Percentiles rank a stretch among this genome's conserved stretches.
These are phyloP conservation scores for Lagenorhynchus albirostris DNA, from an alignment of 2,113 vertebrate genomes.

Conservation along the genomic window DNA sequence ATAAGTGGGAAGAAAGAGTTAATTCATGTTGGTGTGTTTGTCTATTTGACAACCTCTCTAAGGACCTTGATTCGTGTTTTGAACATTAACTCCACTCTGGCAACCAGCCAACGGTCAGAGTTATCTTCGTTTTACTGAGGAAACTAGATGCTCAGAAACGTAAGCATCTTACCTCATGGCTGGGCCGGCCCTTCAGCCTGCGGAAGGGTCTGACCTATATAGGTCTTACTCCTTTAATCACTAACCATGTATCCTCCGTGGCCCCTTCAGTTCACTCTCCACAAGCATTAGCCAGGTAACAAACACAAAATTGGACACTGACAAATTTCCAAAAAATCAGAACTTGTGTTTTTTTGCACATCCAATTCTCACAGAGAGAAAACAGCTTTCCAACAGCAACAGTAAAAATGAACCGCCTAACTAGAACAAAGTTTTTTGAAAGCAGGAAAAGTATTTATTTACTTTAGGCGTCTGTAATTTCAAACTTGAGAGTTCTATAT, in stretches of 20 bases:
- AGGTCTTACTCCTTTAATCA: neutral
- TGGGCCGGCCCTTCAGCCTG: neutral
- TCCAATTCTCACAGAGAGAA: constrained; percentile 25
- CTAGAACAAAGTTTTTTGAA: constrained; percentile 71
- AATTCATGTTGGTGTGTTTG: neutral
- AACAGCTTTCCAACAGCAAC: constrained; percentile 57
- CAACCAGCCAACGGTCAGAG: neutral
- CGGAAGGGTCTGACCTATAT: neutral
- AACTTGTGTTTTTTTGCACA: constrained; percentile 23
- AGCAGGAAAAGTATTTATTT: constrained; percentile 62
- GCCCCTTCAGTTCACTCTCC: neutral
- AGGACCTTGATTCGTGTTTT: neutral
- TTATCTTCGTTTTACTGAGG: neutral
- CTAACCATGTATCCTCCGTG: neutral
- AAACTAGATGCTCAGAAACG: neutral
- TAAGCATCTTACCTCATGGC: neutral
- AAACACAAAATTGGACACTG: constrained; percentile 11
- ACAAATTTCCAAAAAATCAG: constrained; percentile 46
- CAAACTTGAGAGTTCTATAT: constrained; percentile 57
- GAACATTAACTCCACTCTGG: neutral
- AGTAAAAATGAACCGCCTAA: constrained; percentile 68
- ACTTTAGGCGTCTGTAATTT: constrained; percentile 56
- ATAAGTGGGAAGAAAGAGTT: neutral
- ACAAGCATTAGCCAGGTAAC: neutral
- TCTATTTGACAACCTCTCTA: neutral